Evolutionary conservation across 1,140 invertebrate species (phyloP).

Genomic region (Aradophagus sp.): DNA sequence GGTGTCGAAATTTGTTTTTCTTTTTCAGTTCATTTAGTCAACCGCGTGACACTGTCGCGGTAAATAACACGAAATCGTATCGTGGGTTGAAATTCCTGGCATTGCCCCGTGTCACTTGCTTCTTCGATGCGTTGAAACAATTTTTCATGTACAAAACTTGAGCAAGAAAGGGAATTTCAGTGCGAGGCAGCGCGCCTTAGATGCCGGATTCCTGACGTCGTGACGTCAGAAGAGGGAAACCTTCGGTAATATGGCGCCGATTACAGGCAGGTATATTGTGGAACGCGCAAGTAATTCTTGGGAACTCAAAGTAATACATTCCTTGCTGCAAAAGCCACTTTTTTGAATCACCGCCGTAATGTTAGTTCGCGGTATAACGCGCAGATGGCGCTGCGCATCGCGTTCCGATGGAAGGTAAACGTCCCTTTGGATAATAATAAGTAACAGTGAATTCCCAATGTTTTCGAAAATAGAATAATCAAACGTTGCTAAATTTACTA

Average conservation of each 20-base stretch:
- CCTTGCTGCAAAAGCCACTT: conserved; percentile 41
- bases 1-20: no score
- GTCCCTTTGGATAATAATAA: no score
- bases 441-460: no score
- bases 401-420: conserved; percentile 15
- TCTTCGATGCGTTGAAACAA: conserved; percentile 14
- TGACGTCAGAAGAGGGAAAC: conserved; percentile 37
- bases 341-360: conserved; percentile 14
- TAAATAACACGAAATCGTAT: conserved; percentile 21
- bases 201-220: conserved; percentile 28
- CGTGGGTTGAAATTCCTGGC: conserved; percentile 21
- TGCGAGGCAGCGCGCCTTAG: conserved; percentile 27
- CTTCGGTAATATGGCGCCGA: conserved; percentile 37
- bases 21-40: conserved; percentile 1
- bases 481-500: no score
- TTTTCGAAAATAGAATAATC: neutral
- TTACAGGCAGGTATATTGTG: conserved; percentile 38
- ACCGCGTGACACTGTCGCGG: conserved; percentile 1
- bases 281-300: conserved; percentile 47
- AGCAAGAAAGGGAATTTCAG: conserved; percentile 45
- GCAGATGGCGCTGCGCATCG: conserved; percentile 26
- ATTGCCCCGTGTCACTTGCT: conserved; percentile 35
- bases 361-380: conserved; percentile 22
- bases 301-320: conserved; percentile 52
- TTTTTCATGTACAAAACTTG: conserved; percentile 44